Evolutionary conservation across 1,140 invertebrate species (phyloP), one percentile per base, ranked within the genome.

Genomic region (Rhagoletis zephyria): DNA sequence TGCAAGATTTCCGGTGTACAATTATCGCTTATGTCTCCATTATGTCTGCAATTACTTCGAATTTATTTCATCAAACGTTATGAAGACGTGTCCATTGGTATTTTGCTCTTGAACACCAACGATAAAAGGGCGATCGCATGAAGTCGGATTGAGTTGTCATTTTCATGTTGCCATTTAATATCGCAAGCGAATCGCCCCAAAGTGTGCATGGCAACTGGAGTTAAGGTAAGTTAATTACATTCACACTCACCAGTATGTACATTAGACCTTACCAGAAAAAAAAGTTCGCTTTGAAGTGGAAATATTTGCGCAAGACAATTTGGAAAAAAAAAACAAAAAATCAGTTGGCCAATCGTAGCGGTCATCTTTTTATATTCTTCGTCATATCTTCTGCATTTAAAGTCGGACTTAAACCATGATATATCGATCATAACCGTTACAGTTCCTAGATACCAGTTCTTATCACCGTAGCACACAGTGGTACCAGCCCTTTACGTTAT

Each of bases 161-260:
- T 67, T 67, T 7, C 64, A 30, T 65, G 30, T 42, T 67, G 64
- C 7, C 40, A n/a, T n/a, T n/a, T 30, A 40, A 67, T 30, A 12
- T 3, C 1, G 64, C 3, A 67, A 40, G 40, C 40, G 64, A 30
- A 30, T 19, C 64, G 64, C 64, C n/a, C 40, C 64, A 40, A 42
- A 40, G 19, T 67, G 64, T 67, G 10, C 64, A 40, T 67, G 64
- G 64, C 64, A 40, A 67, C 64, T 67, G 64, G 19, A 3, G 40
- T 67, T 67, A 67, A 67, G 64, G 64, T 67, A 67, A 67, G 64
- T 67, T 30, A 67, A 67, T 67, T 67, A 67, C 30, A 67, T 67
- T 67, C 64, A 40, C 64, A 67, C 64, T 67, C 6, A 1, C 16
- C 7, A 19, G 6, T 12, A 7, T 19, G 63, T 9, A 64, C 63